Conservation (phyloP, 2,113 vertebrate genomes). For the Brienomyrus brachyistius region DNA sequence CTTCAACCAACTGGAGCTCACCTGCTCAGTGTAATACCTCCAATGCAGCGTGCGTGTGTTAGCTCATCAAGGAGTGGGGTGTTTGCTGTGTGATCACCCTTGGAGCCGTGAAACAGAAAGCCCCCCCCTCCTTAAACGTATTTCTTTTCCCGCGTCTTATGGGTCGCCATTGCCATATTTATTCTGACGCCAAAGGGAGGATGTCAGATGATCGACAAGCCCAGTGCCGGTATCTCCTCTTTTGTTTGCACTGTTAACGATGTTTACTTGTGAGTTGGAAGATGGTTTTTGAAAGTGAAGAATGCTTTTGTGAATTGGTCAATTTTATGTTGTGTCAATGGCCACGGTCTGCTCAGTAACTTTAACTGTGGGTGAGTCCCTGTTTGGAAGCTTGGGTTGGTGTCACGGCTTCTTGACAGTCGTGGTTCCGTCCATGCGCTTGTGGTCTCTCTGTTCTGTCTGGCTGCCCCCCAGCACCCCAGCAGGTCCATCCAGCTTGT, state of each 20-base stretch:
- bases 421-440: neutral
- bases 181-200: neutral
- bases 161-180: neutral
- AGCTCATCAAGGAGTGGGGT: neutral
- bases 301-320: neutral
- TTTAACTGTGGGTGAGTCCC: neutral
- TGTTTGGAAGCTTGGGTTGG: neutral
- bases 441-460: constrained; percentile 1
- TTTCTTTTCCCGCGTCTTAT: neutral
- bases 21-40: neutral
- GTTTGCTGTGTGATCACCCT: neutral
- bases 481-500: neutral
- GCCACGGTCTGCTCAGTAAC: neutral
- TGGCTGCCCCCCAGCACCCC: neutral
- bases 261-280: constrained; percentile 23
- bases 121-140: neutral
- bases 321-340: neutral
- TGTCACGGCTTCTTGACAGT: neutral
- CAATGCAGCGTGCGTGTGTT: neutral
- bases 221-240: constrained; percentile 13
- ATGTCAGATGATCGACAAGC: neutral
- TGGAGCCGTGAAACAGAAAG: neutral
- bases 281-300: constrained; percentile 16
- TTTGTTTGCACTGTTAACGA: neutral
- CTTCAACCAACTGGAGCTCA: neutral